phyloP scores from a whole-genome alignment of 2,113 vertebrate genomes.

The Colossoma macropomum region DNA sequence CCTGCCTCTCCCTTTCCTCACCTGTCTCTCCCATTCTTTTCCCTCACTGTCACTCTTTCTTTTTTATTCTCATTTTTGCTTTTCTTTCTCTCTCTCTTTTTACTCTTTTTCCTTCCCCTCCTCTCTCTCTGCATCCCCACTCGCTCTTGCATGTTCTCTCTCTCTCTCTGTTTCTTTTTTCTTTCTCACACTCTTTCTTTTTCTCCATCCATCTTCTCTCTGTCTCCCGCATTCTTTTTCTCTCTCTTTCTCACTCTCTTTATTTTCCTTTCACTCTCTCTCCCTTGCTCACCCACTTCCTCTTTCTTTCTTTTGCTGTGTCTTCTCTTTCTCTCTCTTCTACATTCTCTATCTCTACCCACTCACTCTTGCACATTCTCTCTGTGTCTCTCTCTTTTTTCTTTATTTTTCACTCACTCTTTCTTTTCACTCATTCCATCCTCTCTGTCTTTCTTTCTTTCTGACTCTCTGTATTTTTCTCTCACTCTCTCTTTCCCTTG shows the following conservation, averaged over 20 bases:
- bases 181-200: background rate
- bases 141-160: background rate
- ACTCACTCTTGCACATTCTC: too few relatives aligned
- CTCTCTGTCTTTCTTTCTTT: background rate
- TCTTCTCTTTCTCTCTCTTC: constrained; percentile 29
- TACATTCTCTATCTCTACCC: background rate
- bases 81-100: background rate
- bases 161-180: background rate
- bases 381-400: too few relatives aligned
- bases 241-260: background rate
- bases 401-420: too few relatives aligned
- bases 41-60: background rate
- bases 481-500: background rate
- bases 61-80: background rate
- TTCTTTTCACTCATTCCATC: too few relatives aligned
- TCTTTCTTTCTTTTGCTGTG: too few relatives aligned
- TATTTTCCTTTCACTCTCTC: background rate
- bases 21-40: background rate
- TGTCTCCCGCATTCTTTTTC: background rate
- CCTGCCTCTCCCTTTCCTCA: background rate
- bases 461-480: background rate
- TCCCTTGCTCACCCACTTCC: background rate
- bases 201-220: background rate
- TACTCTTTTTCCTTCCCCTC: too few relatives aligned
- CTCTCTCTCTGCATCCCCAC: background rate